Evolutionary conservation across 2,113 vertebrate genomes (phyloP).

Genomic region (Formicarius rufipectus): DNA sequence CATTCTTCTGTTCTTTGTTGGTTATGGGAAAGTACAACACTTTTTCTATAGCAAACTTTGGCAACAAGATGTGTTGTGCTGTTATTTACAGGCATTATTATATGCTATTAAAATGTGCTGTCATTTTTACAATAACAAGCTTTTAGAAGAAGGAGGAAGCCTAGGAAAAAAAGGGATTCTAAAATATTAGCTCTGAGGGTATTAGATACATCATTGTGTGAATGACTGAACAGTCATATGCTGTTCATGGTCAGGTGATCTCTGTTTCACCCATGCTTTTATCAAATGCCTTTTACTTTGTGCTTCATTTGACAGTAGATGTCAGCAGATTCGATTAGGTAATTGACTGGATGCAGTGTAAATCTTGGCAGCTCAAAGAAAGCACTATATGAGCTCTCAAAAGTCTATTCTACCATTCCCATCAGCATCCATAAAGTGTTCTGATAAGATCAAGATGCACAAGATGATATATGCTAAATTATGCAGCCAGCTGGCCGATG

Average conservation of each 20-base stretch:
- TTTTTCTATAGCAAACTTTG: not conserved
- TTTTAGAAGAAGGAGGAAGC: not conserved
- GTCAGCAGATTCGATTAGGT: not conserved
- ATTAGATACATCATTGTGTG: not conserved
- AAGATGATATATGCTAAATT: not conserved
- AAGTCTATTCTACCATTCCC: not conserved
- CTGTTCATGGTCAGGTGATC: not conserved
- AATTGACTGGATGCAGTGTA: not conserved
- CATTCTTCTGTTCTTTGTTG: not conserved
- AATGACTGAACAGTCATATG: not conserved
- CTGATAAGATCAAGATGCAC: not conserved
- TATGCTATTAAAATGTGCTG: not conserved
- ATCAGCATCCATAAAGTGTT: not conserved
- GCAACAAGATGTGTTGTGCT: not conserved
- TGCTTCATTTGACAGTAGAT: not conserved
- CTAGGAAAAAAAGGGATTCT: not conserved
- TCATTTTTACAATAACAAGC: not conserved
- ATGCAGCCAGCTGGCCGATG: not conserved
- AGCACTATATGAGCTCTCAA: not conserved
- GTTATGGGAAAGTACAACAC: not conserved
- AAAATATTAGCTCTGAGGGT: not conserved
- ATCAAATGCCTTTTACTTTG: conserved; percentile 1
- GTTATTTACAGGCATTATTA: not conserved
- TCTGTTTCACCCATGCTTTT: not conserved
- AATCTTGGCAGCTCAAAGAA: not conserved